phyloP scores from a whole-genome alignment of 2,888 invertebrate species.

The Stenodera caucasica region DNA sequence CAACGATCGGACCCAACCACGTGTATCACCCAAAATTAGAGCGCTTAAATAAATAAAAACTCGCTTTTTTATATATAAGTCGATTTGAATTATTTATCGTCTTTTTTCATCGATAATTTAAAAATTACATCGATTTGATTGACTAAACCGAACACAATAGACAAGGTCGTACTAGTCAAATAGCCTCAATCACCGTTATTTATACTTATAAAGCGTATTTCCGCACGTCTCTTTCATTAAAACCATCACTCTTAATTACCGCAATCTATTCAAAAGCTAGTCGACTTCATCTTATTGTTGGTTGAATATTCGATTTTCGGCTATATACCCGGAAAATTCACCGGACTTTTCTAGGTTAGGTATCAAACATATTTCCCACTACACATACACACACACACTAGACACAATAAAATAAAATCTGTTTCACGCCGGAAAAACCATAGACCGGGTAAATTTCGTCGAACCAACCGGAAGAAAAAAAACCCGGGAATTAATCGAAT shows the following conservation, averaged over 20 bases:
- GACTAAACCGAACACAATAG: constrained; percentile 32
- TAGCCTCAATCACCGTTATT: constrained; percentile 39
- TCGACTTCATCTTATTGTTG: not conserved
- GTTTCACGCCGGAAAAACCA: not conserved
- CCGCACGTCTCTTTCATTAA: constrained; percentile 31
- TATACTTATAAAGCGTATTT: constrained; percentile 34
- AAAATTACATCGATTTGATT: constrained; percentile 39
- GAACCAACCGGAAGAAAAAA: not conserved
- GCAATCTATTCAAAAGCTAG: not conserved
- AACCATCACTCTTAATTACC: constrained; percentile 33
- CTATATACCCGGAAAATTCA: constrained; percentile 20
- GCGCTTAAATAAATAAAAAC: constrained; percentile 14
- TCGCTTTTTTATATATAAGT: no score
- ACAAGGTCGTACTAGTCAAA: constrained; percentile 41
- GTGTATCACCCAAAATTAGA: constrained; percentile 17
- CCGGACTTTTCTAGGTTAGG: constrained; percentile 33
- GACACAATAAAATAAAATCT: constrained; percentile 7
- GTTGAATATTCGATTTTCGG: no score
- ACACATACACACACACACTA: constrained; percentile 10
- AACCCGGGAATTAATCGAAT: constrained; percentile 6
- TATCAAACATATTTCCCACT: constrained; percentile 11
- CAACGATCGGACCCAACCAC: constrained; percentile 22
- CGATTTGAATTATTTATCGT: constrained; percentile 25
- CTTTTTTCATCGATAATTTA: no score
- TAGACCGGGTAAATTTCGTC: not conserved